phyloP scores from a whole-genome alignment of 2,797 vertebrate genomes.

The Rhinogobio ventralis region DNA sequence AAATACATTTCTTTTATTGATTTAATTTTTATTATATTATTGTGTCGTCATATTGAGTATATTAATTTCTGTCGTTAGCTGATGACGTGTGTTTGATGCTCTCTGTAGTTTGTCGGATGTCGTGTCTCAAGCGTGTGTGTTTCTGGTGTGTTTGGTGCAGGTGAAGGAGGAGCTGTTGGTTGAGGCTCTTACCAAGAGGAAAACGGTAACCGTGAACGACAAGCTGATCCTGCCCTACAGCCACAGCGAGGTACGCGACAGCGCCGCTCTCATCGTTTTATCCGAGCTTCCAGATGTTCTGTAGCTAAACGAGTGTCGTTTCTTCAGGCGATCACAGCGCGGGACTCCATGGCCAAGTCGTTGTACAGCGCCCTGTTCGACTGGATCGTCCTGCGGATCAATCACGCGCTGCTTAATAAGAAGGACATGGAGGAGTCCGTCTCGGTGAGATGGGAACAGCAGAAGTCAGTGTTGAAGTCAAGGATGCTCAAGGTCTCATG shows the following conservation, averaged over 20 bases:
- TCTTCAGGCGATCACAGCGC: constrained; percentile 91
- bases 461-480: neutral
- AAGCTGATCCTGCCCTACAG: constrained; percentile 98
- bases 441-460: constrained; percentile 18
- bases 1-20: no score
- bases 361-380: constrained; percentile 97
- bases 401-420: constrained; percentile 97
- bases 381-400: constrained; percentile 97
- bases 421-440: constrained; percentile 88
- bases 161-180: constrained; percentile 94
- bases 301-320: neutral
- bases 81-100: neutral
- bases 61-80: no score
- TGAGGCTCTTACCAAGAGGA: constrained; percentile 97
- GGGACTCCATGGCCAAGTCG: constrained; percentile 99
- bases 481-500: neutral
- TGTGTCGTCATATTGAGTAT: no score
- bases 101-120: neutral
- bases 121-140: neutral
- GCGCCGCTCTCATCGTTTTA: no score
- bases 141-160: constrained; percentile 67
- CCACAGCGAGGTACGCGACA: constrained; percentile 83
- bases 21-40: no score
- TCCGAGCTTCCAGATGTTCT: neutral
- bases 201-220: constrained; percentile 96